phyloP scores from a whole-genome alignment of 2,888 invertebrate species.

The Cryptocephalus primarius region DNA sequence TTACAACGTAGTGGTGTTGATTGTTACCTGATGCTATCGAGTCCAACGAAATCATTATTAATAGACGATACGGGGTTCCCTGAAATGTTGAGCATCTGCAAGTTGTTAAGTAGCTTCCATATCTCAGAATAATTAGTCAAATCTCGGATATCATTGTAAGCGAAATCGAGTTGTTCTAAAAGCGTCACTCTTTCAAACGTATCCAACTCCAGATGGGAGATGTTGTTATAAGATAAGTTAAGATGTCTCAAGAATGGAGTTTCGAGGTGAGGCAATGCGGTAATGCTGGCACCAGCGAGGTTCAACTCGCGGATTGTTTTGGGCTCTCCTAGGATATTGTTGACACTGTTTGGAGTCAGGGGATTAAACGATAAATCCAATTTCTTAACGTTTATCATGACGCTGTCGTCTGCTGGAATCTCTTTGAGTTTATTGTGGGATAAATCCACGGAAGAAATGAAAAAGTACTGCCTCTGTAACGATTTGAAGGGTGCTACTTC shows the following conservation, averaged over 20 bases:
- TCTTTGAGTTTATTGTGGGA: conserved; percentile 67
- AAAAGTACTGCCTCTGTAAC: conserved; percentile 74
- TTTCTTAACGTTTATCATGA: conserved; percentile 78
- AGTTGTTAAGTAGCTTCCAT: conserved; percentile 58
- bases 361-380: conserved; percentile 81
- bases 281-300: conserved; percentile 70
- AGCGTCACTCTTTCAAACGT: conserved; percentile 71
- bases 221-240: conserved; percentile 68
- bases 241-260: conserved; percentile 73
- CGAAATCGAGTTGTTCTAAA: conserved; percentile 66
- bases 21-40: conserved; percentile 36
- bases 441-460: conserved; percentile 66
- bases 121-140: conserved; percentile 50
- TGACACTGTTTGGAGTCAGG: conserved; percentile 59
- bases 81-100: conserved; percentile 69
- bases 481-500: conserved; percentile 69
- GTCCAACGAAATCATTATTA: conserved; percentile 65
- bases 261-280: conserved; percentile 56
- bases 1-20: neutral
- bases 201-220: conserved; percentile 52
- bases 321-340: conserved; percentile 72
- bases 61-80: conserved; percentile 71
- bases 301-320: conserved; percentile 76
- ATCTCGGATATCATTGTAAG: conserved; percentile 55
- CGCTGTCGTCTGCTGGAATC: conserved; percentile 74